Conservation (phyloP, 2,113 vertebrate genomes). For the Brachirus orientalis region DNA sequence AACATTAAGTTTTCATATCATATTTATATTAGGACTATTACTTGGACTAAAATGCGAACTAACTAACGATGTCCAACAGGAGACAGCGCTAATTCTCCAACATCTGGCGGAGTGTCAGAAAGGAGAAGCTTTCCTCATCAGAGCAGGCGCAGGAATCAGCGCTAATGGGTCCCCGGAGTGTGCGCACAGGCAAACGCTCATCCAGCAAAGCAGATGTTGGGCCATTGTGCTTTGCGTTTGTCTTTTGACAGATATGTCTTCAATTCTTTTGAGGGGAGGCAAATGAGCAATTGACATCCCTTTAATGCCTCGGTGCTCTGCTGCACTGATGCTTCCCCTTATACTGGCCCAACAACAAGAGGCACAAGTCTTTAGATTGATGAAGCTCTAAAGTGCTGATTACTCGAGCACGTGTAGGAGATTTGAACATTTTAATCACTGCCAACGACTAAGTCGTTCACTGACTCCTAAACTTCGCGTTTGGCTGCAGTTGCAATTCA, state of each 20-base stretch:
- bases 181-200: slow-evolving; percentile 61
- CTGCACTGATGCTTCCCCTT: not conserved
- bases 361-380: too few species aligned
- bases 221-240: slow-evolving; percentile 67
- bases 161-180: slow-evolving; percentile 79
- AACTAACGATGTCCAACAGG: slow-evolving; percentile 70
- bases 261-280: slow-evolving; percentile 63
- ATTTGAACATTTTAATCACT: too few species aligned
- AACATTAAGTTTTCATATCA: slow-evolving; percentile 29
- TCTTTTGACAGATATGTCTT: slow-evolving; percentile 75
- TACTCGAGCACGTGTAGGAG: slow-evolving; percentile 20
- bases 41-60: slow-evolving; percentile 40
- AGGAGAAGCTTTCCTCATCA: slow-evolving; percentile 81
- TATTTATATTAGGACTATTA: slow-evolving; percentile 27
- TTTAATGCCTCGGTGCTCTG: slow-evolving; percentile 48
- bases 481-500: too few species aligned
- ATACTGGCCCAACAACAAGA: slow-evolving; percentile 29
- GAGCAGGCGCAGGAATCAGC: slow-evolving; percentile 67
- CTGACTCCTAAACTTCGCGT: too few species aligned
- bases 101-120: slow-evolving; percentile 79
- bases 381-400: slow-evolving; percentile 28
- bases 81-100: slow-evolving; percentile 73
- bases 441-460: slow-evolving; percentile 2
- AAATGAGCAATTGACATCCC: slow-evolving; percentile 70
- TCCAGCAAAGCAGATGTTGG: slow-evolving; percentile 80